Evolutionary conservation across 2,113 vertebrate genomes (phyloP), one percentile per base, ranked within the genome.

Genomic region (Megalops atlanticus): DNA sequence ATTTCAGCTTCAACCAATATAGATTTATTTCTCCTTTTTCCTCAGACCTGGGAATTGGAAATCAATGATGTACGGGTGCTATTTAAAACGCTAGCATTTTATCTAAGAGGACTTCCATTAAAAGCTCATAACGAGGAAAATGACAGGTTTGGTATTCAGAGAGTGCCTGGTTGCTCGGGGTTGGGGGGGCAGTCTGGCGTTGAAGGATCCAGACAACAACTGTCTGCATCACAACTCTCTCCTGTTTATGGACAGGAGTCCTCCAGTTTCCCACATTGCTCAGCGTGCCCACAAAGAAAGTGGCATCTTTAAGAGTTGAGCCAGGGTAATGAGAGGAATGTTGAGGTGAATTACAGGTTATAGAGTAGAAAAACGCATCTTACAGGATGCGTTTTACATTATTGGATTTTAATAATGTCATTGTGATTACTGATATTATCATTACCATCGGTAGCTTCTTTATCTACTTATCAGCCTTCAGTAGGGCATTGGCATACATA

Each of bases 41-140:
- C 47, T 75, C 76, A 84, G 86, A 38, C 68, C 14, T 86, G 78
- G 81, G 86, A 74, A 88, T 92, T 89, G 87, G 89, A 92, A 88
- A 86, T 88, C 86, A 86, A 88, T 92, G 87, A 90, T 88, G 90
- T 80, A 80, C 81, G 70, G 81, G 83, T 87, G 78, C 75, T 89
- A 88, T 88, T 85, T 78, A 85, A 78, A 12, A n/a, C 64, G 83
- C 76, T 69, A 82, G 84, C 40, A 79, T 88, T 88, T 89, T 83
- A 18, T 81, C 83, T 43, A 85, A 80, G 41, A 76, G 79, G 75
- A 76, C 86, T 85, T 83, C 43, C 81, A 10, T 69, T 86, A 81
- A 83, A 87, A 88, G 4, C 86, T 84, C 0, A 64, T 78, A 78
- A 64, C 24, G n/a, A 64, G 58, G 58, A 31, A 64, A 64, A 64